Base-by-base conservation (phyloP, 2,888 invertebrate species). In the Drosophila borealis region DNA sequence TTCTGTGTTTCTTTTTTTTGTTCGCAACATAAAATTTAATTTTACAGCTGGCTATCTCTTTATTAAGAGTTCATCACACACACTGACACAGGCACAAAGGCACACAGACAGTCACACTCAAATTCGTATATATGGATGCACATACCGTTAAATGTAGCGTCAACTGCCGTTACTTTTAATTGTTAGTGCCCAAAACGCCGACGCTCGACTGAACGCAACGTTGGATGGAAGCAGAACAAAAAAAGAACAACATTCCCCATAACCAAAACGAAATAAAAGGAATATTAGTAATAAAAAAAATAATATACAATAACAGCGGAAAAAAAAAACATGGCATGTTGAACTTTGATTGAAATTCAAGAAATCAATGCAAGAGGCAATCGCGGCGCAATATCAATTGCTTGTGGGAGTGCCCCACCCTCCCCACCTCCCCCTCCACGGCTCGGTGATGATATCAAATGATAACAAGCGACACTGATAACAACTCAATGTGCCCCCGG, bases 161-260 rank as follows among this genome's bases (percentile, higher is more conserved):
- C 73, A 87, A 87, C 55, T 55, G 70, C 65, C 84, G 89, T 83
- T 83, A 70, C 56, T 78, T 87, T 83, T 83, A 83, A 83, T 84
- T 88, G 89, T 87, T 87, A 87, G 68, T 81, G 59, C 81, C 66
- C 25, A 84, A 87, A 77, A 70, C 46, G 66, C 60, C 57, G 62
- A 50, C 60, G 66, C 50, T 66, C 78, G 55, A 83, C 88, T 74
- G 78, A 66, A 29, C 62, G n/a, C 55, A 48, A 42, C 41, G 34
- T 8, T 41, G 39, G 2, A 29, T 29, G 29, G 29, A 41, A 29
- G 36, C 36, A 2, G 34, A 10, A 10, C 4, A 36, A 36, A 10
- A 4, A 14, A 39, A 21, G 14, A 53, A 17, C 41, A 48, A 46
- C 46, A 57, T 39, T 33, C 37, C 51, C 49, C 39, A 61, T 36